Base-by-base conservation (phyloP, 2,113 vertebrate genomes). In the Gavialis gangeticus region DNA sequence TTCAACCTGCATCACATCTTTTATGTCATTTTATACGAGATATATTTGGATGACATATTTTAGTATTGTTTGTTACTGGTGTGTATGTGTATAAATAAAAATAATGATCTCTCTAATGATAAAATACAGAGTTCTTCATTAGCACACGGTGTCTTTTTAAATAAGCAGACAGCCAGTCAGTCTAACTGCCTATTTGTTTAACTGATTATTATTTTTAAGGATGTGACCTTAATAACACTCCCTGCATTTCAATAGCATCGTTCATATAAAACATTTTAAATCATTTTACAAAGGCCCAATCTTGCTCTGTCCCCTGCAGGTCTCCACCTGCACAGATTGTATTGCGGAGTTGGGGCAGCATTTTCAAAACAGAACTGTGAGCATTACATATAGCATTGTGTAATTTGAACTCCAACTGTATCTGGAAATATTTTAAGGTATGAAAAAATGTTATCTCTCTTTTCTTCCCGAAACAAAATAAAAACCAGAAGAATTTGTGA, bases 201-300 rank as follows among this genome's bases (percentile, higher is more conserved):
- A 46, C 9, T 46, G 6, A 46, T 46, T 46, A 9, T 46, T 46
- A 9, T 25, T 73, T 46, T 46, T n/a, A 3, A 37, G 62, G 37
- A 24, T 85, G 21, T 57, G 57, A 7, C 59, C 69, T 59, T 67
- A 71, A 5, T 12, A 58, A 19, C 25, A 10, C 2, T 60, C 67
- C 46, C 46, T 76, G 1, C 25, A 4, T 77, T 78, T 85, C 19
- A 30, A 0, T 57, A 76, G 2, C 37, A 9, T 56, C 84, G 83
- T 21, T n/a, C 28, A 1, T 10, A 34, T 21, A 16, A 60, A 17
- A 69, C 6, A 46, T 5, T 0, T 18, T 54, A n/a, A 60, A 71
- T 24, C 0, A 0, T 2, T 78, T 62, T 85, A n/a, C 25, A 3
- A 4, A 3, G 27, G 17, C 5, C 60, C 63, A 2, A 10, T 46